These are phyloP conservation scores for Psittacus erithacus DNA, from an alignment of 2,113 vertebrate genomes.

Conservation along the genomic window DNA sequence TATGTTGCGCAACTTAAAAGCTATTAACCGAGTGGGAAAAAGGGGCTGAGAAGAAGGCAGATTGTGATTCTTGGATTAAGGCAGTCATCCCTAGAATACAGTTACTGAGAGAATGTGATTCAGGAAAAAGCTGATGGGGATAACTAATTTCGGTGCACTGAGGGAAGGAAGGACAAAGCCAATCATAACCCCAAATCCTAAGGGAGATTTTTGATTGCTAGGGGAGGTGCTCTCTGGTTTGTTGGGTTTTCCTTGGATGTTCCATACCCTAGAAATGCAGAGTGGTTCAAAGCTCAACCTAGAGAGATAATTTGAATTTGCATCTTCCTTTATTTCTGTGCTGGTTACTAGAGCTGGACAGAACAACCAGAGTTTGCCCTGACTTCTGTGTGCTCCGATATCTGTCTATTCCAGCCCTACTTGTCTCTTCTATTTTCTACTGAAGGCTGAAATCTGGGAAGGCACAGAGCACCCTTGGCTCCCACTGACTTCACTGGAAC, in stretches of 20 bases:
- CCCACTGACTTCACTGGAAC: not conserved
- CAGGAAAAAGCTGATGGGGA: not conserved
- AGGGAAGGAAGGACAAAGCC: not conserved
- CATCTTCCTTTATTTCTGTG: not conserved
- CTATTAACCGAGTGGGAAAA: not conserved
- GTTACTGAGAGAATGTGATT: not conserved
- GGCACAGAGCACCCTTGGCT: not conserved
- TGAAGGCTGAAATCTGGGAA: not conserved
- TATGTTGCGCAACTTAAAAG: not conserved
- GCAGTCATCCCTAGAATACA: constrained; percentile 5
- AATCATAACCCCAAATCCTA: constrained; percentile 9
- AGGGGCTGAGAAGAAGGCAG: not conserved
- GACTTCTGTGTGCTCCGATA: not conserved
- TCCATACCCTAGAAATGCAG: not conserved
- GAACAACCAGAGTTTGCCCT: not conserved
- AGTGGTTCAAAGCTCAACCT: not conserved
- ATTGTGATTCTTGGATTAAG: not conserved
- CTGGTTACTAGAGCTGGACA: not conserved
- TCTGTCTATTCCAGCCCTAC: not conserved
- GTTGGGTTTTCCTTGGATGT: not conserved
- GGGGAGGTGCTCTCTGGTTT: not conserved
- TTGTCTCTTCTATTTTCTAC: not conserved
- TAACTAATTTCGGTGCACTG: not conserved
- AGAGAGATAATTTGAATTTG: not conserved
- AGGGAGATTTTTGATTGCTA: not conserved